phyloP scores from a whole-genome alignment of 2,888 invertebrate genomes.

The Mesorhabditis sp. region DNA sequence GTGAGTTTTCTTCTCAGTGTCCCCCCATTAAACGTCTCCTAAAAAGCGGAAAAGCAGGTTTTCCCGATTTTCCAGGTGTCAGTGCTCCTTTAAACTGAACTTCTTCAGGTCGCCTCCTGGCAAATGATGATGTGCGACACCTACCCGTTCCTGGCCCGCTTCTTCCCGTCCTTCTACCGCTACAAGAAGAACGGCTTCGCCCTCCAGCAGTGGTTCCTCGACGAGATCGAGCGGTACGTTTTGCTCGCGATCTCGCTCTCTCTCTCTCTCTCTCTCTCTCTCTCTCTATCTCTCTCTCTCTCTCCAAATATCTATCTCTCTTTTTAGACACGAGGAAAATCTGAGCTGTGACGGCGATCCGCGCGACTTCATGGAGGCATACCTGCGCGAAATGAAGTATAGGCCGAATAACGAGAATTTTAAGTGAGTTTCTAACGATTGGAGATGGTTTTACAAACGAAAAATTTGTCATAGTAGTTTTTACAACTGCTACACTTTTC shows the following conservation, averaged over 20 bases:
- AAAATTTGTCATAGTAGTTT: neutral
- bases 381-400: slow-evolving; percentile 26
- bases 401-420: slow-evolving; percentile 6
- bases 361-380: slow-evolving; percentile 48
- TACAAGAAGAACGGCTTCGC: slow-evolving; percentile 46
- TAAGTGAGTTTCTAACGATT: neutral
- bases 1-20: slow-evolving; percentile 12
- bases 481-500: neutral
- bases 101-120: slow-evolving; percentile 27
- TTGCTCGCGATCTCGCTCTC: neutral
- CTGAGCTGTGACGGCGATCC: slow-evolving; percentile 25
- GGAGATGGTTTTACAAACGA: too few relatives aligned
- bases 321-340: slow-evolving; percentile 12
- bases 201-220: slow-evolving; percentile 43
- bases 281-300: too few relatives aligned
- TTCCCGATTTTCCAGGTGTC: neutral
- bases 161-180: slow-evolving; percentile 32
- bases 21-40: too few relatives aligned
- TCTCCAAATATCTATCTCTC: neutral
- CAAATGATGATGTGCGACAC: slow-evolving; percentile 43
- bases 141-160: slow-evolving; percentile 37
- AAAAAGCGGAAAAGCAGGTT: too few relatives aligned
- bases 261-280: neutral
- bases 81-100: neutral
- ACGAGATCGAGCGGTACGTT: slow-evolving; percentile 36